A percentile compares a stretch with the other conserved stretches of the same genome.
Evolutionary conservation across 2,113 vertebrate species (phyloP).

Genomic region (Alethe castanea): DNA sequence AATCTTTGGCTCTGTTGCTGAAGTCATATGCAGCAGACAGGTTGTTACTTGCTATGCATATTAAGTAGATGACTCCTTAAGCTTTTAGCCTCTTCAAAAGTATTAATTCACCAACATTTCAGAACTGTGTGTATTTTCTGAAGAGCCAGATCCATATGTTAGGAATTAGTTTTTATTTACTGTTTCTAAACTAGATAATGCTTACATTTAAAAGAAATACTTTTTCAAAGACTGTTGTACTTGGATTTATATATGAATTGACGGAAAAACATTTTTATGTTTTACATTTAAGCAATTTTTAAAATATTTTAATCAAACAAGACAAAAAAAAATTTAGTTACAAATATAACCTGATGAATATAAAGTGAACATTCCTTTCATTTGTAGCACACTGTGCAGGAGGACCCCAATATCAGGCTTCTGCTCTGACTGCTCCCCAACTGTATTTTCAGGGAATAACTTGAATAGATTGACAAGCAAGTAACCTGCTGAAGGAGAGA

Average conservation of each 20-base stretch:
- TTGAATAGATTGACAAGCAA: background rate
- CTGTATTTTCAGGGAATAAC: background rate
- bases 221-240: background rate
- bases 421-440: background rate
- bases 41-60: background rate
- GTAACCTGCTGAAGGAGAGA: background rate
- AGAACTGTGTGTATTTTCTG: background rate
- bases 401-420: background rate
- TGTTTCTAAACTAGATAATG: background rate
- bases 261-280: background rate
- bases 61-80: background rate
- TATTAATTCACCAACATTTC: background rate
- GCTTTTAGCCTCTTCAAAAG: background rate
- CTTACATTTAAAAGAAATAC: accelerated
- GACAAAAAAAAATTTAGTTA: background rate
- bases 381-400: background rate
- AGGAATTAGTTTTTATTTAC: background rate
- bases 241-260: background rate
- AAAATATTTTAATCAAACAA: background rate
- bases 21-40: background rate
- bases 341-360: background rate
- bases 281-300: background rate
- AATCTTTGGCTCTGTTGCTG: background rate
- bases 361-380: background rate
- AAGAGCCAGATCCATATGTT: background rate